Evolutionary conservation across 53 echinoderm and acorn worm genomes (phyloP).

Genomic region (Glandiceps talaboti): DNA sequence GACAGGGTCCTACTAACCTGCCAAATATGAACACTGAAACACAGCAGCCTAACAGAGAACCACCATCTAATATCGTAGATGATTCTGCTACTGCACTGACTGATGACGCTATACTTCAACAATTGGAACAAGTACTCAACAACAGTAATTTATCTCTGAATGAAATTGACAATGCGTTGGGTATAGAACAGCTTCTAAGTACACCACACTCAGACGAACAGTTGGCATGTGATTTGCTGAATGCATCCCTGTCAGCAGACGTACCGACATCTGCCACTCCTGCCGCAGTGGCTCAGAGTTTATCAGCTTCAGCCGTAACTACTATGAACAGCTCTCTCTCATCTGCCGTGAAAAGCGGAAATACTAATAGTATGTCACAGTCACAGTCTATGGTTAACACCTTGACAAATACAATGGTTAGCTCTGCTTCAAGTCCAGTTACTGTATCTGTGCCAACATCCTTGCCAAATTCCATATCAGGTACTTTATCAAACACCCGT

Average conservation of each 20-base stretch:
- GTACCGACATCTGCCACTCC: not conserved
- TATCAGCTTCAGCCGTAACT: conserved; percentile 8
- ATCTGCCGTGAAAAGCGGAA: conserved; percentile 8
- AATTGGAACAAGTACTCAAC: conserved; percentile 51
- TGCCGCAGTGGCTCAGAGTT: conserved; percentile 11
- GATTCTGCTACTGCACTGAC: not conserved
- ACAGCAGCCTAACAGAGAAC: not conserved
- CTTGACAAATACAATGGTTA: conserved; percentile 11
- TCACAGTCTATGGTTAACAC: conserved; percentile 12
- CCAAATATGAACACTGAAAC: not conserved
- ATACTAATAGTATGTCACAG: too few species aligned
- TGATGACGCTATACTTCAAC: conserved; percentile 27
- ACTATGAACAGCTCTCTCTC: conserved; percentile 5
- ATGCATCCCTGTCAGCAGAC: not conserved
- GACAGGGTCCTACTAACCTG: not conserved
- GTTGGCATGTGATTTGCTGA: not conserved
- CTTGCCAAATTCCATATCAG: conserved; percentile 5
- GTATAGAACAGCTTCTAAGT: conserved; percentile 4
- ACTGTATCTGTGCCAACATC: not conserved
- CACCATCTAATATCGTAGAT: not conserved
- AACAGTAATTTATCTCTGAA: conserved; percentile 27
- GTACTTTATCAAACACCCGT: not conserved
- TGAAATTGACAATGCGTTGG: conserved; percentile 34
- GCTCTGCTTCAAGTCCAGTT: not conserved
- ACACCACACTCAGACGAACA: not conserved